Evolutionary conservation across 1,140 invertebrate genomes (phyloP), one percentile per base, ranked within the genome.

Genomic region (Polyergus mexicanus): DNA sequence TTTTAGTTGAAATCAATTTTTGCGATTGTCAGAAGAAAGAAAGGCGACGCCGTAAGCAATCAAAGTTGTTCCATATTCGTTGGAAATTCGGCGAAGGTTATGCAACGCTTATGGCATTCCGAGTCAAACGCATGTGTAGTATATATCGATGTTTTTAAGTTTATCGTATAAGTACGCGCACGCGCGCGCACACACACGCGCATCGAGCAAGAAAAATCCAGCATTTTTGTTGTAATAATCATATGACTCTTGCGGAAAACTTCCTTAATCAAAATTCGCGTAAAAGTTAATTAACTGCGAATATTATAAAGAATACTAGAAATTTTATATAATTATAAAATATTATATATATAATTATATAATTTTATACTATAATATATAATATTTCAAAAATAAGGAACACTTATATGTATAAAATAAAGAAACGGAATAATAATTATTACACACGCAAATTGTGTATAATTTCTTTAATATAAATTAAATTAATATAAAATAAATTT

Each of bases 51-150:
- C 11, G 19, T 16, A 25, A 41, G 11, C 58, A 56, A 56, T 22
- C 51, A 74, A 54, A 44, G 78, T 86, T 81, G 78, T 84, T 89
- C 69, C 86, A 91, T 91, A 90, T 92, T 92, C 85, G 87, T 81
- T 86, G 91, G 89, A 89, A 90, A 90, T 93, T 92, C 89, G 91
- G 89, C 89, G 90, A 92, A 92, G 92, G 88, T 93, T 93, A 88
- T 87, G 92, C 89, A 92, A 93, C 25, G 72, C 7, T 32, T 16
- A 41, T 63, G 44, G 44, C 47, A 51, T 35, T 75, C n/a, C 54
- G n/a, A 7, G 71, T 38, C 1, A 10, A 4, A n/a, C 28, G 32
- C 32, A 16, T 16, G 1, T 32, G 32, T 32, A 32, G 10, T 58
- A 10, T 41, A 28, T 75, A 58, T 58, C 65, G 13, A 68, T 38